A percentile compares a stretch with the other conserved stretches of the same genome.
Evolutionary conservation across 2,797 vertebrate genomes (phyloP).

Genomic region (Pyrocephalus nanus): DNA sequence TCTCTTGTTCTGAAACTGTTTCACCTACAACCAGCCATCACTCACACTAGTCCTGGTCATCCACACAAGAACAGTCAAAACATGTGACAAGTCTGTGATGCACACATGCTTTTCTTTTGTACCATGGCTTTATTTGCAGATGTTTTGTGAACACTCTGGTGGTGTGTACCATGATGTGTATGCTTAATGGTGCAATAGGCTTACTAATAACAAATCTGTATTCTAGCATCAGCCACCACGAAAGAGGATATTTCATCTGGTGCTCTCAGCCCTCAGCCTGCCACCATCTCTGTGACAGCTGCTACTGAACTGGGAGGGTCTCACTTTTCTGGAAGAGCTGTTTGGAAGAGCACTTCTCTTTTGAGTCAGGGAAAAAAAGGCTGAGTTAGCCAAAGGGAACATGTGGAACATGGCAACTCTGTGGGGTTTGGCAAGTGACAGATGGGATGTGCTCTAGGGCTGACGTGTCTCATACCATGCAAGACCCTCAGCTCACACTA

Average conservation of each 20-base stretch:
- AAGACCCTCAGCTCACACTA: background rate
- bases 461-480: background rate
- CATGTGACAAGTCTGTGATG: accelerated
- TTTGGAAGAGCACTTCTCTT: background rate
- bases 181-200: background rate
- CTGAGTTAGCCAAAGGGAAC: background rate
- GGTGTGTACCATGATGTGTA: background rate
- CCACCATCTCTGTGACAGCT: background rate
- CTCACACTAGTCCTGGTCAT: background rate
- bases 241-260: background rate
- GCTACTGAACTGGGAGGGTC: background rate
- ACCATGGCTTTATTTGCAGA: background rate
- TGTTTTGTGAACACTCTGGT: background rate
- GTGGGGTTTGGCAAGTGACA: background rate
- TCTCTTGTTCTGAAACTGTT: background rate
- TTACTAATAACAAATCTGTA: background rate
- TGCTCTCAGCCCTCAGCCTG: background rate
- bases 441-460: background rate
- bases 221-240: background rate
- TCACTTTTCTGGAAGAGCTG: background rate
- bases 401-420: background rate
- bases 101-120: accelerated
- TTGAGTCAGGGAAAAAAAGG: background rate
- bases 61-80: background rate
- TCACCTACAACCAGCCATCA: background rate